These are phyloP conservation scores for Urocolius indicus DNA, from an alignment of 2,113 vertebrate genomes.

Conservation along the genomic window DNA sequence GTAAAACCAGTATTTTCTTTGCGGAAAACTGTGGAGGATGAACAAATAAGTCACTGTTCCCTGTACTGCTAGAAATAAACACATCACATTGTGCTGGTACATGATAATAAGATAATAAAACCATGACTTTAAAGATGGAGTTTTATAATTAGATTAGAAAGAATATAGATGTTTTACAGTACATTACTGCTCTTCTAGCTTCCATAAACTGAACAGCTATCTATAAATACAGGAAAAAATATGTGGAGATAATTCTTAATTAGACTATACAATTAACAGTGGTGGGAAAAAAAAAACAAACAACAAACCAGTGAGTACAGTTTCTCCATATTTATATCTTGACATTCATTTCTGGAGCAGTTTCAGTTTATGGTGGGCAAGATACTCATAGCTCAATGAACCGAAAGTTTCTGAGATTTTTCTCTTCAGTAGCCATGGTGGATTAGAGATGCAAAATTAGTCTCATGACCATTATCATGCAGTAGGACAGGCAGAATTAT, in stretches of 20 bases:
- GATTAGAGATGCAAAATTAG: background rate
- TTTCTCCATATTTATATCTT: background rate
- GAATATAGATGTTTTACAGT: background rate
- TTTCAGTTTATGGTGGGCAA: background rate
- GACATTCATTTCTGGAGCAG: background rate
- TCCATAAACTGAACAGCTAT: background rate
- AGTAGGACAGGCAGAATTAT: background rate
- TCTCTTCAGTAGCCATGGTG: background rate
- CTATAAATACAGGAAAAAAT: background rate
- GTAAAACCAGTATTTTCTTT: background rate
- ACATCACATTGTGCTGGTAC: background rate
- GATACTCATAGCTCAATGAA: background rate
- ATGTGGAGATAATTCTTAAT: background rate
- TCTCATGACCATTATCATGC: background rate
- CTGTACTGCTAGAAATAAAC: background rate
- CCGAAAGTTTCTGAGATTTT: background rate
- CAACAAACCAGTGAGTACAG: background rate
- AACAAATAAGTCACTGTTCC: background rate
- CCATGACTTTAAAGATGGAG: background rate
- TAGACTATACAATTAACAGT: background rate
- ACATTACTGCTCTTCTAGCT: background rate
- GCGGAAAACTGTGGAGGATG: background rate
- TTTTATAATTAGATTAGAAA: background rate
- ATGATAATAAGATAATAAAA: background rate
- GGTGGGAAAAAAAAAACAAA: background rate